Percentiles rank a stretch among this genome's conserved stretches.
phyloP scores from a whole-genome alignment of 1,140 invertebrate species.

The Drosophila sulfurigaster region DNA sequence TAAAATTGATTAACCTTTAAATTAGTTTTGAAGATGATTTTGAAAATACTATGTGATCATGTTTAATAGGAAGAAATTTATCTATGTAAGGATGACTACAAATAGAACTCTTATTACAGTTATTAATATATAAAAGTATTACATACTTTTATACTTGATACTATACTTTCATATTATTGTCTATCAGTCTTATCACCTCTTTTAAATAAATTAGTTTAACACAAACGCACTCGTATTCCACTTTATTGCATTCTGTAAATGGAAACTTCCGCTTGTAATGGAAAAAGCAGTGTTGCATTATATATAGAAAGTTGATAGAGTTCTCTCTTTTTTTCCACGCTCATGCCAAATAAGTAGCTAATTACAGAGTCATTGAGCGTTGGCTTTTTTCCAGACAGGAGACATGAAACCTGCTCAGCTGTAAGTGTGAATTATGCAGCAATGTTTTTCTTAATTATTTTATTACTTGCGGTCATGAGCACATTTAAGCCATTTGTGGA shows the following conservation, averaged over 20 bases:
- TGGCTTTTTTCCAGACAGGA: not conserved
- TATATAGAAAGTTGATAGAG: slow-evolving; percentile 18
- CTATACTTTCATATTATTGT: no score
- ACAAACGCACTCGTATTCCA: no score
- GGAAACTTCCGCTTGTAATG: slow-evolving; percentile 6
- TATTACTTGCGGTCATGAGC: slow-evolving; percentile 83
- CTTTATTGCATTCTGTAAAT: not conserved
- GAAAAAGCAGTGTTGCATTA: not conserved
- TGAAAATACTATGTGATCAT: no score
- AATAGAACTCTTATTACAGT: no score
- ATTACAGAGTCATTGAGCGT: slow-evolving; percentile 36
- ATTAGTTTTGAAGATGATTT: no score
- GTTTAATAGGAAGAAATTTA: no score
- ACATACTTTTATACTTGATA: no score
- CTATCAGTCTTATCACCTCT: no score
- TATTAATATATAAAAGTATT: no score
- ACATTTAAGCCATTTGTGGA: slow-evolving; percentile 79
- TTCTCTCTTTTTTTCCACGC: not conserved
- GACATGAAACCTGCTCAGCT: slow-evolving; percentile 42
- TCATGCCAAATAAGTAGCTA: slow-evolving; percentile 24
- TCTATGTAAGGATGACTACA: no score
- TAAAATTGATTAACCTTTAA: no score
- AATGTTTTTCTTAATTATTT: slow-evolving; percentile 77
- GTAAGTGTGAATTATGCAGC: slow-evolving; percentile 79
- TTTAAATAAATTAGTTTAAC: no score